Evolutionary conservation across 2,113 vertebrate genomes (phyloP), one percentile per base, ranked within the genome.

Genomic region (Guaruba guarouba): DNA sequence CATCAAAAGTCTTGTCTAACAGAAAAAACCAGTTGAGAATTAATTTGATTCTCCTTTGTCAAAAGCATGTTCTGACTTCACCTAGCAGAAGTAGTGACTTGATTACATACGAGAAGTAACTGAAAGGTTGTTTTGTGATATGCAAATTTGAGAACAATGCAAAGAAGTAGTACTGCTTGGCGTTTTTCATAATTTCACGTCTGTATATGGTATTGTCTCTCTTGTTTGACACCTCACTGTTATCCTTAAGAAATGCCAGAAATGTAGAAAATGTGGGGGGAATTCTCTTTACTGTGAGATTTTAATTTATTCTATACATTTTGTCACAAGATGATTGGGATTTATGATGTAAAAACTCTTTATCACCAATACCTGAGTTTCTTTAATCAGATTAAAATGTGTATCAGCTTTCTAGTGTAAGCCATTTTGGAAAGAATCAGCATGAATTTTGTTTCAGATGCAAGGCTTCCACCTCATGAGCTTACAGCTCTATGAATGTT

Each of bases 401-500:
- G 10, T 41, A 76, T 76, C 43, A 90, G 3, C 69, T 68, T 71
- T 62, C n/a, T 88, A 68, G 57, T 35, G 10, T 79, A 51, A 96
- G 14, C n/a, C 11, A 37, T 63, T 90, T 59, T 62, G 55, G 94
- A 74, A 83, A 61, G 66, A 79, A 43, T n/a, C 51, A 54, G 41
- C 37, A 10, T 75, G 55, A 79, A 17, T 67, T 86, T 67, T 88
- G 35, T 94, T 93, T 81, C 49, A 84, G 70, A 28, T 76, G 25
- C n/a, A 62, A 23, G 16, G 61, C 48, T 51, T 92, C 48, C 74
- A 74, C 63, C 94, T 88, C 59, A 22, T 85, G 71, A 94, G 35
- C 68, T 91, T 64, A 6, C 33, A 84, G 78, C 77, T 83, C 48
- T 92, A 22, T 61, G 78, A 79, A 77, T 88, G 91, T 97, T 96